Evolutionary conservation across 2,113 vertebrate species (phyloP).

Genomic region (Oceanites oceanicus): DNA sequence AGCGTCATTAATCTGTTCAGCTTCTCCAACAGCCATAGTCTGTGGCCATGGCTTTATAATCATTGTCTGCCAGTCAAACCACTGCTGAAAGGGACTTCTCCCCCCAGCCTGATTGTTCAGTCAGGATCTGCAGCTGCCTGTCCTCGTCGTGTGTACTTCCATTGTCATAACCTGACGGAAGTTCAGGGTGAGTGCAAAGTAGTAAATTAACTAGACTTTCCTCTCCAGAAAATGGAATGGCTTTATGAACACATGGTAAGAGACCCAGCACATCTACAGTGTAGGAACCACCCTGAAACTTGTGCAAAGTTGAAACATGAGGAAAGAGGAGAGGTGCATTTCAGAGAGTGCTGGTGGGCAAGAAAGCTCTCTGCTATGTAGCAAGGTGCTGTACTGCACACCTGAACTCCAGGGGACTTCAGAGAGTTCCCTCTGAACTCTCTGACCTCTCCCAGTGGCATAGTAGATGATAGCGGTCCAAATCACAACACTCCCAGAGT

Average conservation of each 20-base stretch:
- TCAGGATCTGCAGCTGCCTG: not conserved
- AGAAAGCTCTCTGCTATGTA: not conserved
- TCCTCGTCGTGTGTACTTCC: rapidly evolving
- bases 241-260: not conserved
- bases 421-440: not conserved
- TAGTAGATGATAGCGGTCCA: rapidly evolving
- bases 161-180: not conserved
- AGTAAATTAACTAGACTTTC: not conserved
- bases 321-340: rapidly evolving
- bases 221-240: not conserved
- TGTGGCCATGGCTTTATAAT: not conserved
- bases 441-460: not conserved
- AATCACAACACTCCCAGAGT: not conserved
- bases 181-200: not conserved
- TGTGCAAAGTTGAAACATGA: not conserved
- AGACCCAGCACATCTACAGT: not conserved
- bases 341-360: not conserved
- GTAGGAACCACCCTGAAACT: not conserved
- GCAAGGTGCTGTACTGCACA: not conserved
- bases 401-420: not conserved
- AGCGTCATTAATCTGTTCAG: not conserved
- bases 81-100: not conserved
- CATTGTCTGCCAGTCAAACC: not conserved
- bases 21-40: not conserved
- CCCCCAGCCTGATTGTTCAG: rapidly evolving